phyloP scores from a whole-genome alignment of 2,797 vertebrate species.

The Lacerta viridis region DNA sequence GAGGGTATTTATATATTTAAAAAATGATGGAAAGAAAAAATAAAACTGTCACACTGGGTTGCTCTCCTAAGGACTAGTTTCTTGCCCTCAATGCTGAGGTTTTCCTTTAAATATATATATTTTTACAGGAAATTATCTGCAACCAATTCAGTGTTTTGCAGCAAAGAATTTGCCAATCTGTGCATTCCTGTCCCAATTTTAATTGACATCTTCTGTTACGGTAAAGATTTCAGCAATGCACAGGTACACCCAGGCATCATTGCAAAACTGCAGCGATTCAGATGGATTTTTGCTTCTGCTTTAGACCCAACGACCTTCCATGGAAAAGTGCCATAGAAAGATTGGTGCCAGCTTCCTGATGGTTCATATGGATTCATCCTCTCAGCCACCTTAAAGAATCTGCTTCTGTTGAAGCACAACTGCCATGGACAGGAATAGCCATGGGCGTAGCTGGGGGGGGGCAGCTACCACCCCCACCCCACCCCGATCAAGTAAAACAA shows the following conservation, averaged over 20 bases:
- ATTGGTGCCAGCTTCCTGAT: not conserved
- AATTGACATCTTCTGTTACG: too few relatives aligned
- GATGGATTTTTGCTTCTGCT: not conserved
- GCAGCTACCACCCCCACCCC: too few relatives aligned
- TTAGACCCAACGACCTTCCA: too few relatives aligned
- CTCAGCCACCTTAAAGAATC: not conserved
- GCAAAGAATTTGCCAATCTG: not conserved
- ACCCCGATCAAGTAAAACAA: too few relatives aligned
- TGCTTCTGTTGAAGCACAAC: not conserved
- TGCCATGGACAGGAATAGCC: not conserved
- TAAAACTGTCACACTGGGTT: slow-evolving; percentile 35
- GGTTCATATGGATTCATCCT: not conserved
- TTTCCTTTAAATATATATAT: too few relatives aligned
- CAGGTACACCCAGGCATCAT: not conserved
- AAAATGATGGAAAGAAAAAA: slow-evolving; percentile 31
- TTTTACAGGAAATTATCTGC: not conserved
- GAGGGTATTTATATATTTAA: slow-evolving; percentile 55
- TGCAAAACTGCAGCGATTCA: not conserved
- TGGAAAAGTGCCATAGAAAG: not conserved
- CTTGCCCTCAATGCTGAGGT: not conserved
- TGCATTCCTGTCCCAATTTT: too few relatives aligned
- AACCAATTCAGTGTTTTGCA: not conserved
- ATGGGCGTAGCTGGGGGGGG: too few relatives aligned
- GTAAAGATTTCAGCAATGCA: not conserved
- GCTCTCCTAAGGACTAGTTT: not conserved